Evolutionary conservation across 2,113 vertebrate species (phyloP).

Genomic region (Pyrgilauda ruficollis): DNA sequence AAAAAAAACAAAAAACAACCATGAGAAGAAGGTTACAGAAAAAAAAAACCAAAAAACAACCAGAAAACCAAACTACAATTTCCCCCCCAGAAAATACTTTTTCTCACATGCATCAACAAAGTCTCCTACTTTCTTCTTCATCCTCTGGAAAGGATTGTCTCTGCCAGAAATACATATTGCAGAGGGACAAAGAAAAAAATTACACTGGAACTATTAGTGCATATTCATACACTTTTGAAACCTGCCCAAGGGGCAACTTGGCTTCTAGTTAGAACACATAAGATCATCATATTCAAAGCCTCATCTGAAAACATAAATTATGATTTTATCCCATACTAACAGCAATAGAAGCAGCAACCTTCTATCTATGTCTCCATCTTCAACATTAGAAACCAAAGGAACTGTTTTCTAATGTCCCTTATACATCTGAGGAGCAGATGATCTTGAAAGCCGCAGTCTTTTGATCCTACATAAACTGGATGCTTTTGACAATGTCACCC

Average conservation of each 20-base stretch:
- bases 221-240: neutral
- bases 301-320: slow-evolving; percentile 1
- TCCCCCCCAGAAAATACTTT: neutral
- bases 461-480: slow-evolving; percentile 25
- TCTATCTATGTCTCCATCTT: neutral
- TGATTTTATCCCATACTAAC: neutral
- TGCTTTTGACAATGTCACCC: slow-evolving; percentile 34
- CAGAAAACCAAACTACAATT: neutral
- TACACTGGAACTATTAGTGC: neutral
- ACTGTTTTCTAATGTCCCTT: slow-evolving; percentile 5
- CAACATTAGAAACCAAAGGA: neutral
- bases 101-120: neutral
- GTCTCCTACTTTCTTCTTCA: neutral
- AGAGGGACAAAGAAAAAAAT: neutral
- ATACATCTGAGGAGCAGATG: neutral
- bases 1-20: neutral
- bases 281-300: neutral
- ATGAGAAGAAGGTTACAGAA: neutral
- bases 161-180: neutral
- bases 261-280: neutral
- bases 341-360: neutral
- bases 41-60: neutral
- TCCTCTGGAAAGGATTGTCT: neutral
- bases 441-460: slow-evolving; percentile 10
- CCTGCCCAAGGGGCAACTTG: neutral